Percentiles rank a stretch among this genome's conserved stretches.
Conservation (phyloP, 2,113 vertebrate species). For the Alces alces region DNA sequence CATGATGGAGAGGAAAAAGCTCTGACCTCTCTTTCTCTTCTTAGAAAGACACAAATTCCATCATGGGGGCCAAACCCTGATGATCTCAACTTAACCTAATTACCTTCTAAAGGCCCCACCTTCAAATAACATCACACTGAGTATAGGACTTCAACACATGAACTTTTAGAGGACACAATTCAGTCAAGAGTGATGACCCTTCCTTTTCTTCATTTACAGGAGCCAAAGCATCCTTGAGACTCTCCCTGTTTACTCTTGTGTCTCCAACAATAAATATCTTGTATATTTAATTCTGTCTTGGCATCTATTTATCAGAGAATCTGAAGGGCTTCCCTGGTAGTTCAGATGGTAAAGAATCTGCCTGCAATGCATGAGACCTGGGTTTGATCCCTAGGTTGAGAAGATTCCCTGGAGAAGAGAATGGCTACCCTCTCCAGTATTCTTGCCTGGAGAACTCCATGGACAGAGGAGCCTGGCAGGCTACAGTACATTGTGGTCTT, state of each 20-base stretch:
- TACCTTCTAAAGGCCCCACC: not conserved
- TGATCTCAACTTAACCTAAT: not conserved
- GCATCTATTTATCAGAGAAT: not conserved
- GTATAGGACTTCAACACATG: not conserved
- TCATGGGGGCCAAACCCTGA: not conserved
- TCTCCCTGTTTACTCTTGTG: not conserved
- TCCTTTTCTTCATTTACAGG: not conserved
- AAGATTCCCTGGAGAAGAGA: not conserved
- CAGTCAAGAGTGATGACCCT: not conserved
- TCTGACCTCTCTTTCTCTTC: not conserved
- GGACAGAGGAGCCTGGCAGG: not conserved
- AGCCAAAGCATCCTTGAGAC: not conserved
- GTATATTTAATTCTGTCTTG: not conserved
- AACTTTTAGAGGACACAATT: not conserved
- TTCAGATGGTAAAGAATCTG: not conserved
- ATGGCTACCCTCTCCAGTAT: not conserved
- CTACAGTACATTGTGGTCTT: not conserved
- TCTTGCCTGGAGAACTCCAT: not conserved
- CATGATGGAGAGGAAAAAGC: not conserved
- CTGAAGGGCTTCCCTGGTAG: not conserved
- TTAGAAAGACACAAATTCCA: not conserved
- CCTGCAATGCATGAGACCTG: not conserved
- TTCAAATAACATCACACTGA: not conserved
- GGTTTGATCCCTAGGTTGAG: not conserved
- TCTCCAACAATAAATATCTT: not conserved